phyloP scores from a whole-genome alignment of 2,797 vertebrate species.

The Falco biarmicus region DNA sequence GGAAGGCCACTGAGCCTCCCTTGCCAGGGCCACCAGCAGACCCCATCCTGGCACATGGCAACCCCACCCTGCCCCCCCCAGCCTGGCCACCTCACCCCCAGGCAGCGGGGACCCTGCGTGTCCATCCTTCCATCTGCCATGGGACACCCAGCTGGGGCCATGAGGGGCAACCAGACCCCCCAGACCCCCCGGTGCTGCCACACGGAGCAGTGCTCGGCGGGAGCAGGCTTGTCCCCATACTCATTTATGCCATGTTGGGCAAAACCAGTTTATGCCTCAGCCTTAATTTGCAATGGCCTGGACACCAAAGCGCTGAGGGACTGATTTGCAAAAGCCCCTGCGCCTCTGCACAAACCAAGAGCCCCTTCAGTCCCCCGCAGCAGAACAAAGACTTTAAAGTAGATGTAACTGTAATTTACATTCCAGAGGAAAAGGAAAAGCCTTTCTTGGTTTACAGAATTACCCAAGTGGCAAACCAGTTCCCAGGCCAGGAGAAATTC shows the following conservation, averaged over 20 bases:
- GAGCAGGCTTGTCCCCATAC: neutral
- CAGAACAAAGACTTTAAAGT: neutral
- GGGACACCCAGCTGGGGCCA: neutral
- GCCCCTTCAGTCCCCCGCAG: neutral
- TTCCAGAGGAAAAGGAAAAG: conserved; percentile 38
- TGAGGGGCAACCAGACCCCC: rapidly evolving
- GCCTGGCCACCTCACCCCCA: neutral
- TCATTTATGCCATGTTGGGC: rapidly evolving
- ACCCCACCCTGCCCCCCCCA: neutral
- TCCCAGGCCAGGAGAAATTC: conserved; percentile 47
- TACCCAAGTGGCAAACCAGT: conserved; percentile 47
- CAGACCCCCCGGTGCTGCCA: rapidly evolving
- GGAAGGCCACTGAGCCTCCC: neutral
- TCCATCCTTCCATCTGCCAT: rapidly evolving
- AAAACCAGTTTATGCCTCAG: neutral
- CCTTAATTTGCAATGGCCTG: neutral
- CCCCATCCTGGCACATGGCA: rapidly evolving
- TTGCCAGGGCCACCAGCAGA: neutral
- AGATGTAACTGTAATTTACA: neutral
- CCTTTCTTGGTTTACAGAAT: conserved; percentile 18
- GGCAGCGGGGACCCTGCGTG: rapidly evolving
- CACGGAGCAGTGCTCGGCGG: neutral
- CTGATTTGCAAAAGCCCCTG: neutral
- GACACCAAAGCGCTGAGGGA: neutral
- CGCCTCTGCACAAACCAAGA: neutral